Percentiles rank a stretch among this genome's conserved stretches.
phyloP scores from a whole-genome alignment of 2,888 invertebrate species.

The Microchrysa polita region DNA sequence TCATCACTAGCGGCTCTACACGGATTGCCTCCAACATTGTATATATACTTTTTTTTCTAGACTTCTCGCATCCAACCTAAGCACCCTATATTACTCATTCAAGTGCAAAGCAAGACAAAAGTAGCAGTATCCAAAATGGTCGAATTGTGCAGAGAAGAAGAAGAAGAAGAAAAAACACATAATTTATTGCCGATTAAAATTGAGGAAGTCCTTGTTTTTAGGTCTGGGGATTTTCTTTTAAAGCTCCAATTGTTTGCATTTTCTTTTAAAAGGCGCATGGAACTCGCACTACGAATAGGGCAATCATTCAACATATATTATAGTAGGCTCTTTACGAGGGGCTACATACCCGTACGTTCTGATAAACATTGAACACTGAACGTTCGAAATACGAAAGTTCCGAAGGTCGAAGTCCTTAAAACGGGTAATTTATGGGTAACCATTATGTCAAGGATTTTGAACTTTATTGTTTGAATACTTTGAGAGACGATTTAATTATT shows the following conservation, averaged over 20 bases:
- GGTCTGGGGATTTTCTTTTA: conserved; percentile 29
- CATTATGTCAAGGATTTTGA: conserved; percentile 39
- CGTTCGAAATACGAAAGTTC: not conserved
- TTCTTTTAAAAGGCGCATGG: conserved; percentile 1
- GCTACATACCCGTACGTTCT: not conserved
- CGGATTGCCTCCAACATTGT: too few species aligned
- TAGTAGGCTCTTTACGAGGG: conserved; percentile 15
- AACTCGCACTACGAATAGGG: not conserved
- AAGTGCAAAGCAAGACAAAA: not conserved
- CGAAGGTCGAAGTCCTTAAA: conserved; percentile 9
- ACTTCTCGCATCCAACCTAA: too few species aligned
- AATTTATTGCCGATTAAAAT: conserved; percentile 50
- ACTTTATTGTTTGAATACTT: conserved; percentile 21
- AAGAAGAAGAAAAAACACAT: conserved; percentile 29
- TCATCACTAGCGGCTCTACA: not conserved
- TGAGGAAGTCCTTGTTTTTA: conserved; percentile 43
- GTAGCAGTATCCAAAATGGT: not conserved
- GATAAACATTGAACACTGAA: conserved; percentile 17
- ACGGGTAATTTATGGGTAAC: conserved; percentile 31
- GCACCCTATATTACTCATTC: conserved; percentile 8
- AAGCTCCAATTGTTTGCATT: conserved; percentile 36
- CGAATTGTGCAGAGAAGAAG: too few species aligned
- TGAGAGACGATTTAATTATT: conserved; percentile 19
- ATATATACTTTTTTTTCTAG: not conserved
- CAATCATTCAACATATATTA: not conserved